Base-by-base conservation (phyloP, 2,888 invertebrate species). In the Cheilosia impressa region DNA sequence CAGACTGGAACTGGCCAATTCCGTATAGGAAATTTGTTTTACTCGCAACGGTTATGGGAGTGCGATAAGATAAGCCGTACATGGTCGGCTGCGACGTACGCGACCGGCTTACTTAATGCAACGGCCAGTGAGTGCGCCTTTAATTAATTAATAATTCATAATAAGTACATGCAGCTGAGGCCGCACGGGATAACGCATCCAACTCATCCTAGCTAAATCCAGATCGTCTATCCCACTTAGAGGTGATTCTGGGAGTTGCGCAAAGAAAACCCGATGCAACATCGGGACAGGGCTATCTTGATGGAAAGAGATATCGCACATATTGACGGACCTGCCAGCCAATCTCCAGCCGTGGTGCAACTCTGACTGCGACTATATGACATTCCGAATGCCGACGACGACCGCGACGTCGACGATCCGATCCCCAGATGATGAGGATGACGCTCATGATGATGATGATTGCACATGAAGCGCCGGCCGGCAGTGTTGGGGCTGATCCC, bases 101-200 rank as follows among this genome's bases (percentile, higher is more conserved):
- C 81, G 85, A 81, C 66, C 52, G 7, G 76, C n/a, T 27, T 85
- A 62, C 50, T 27, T 68, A 85, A 52, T 50, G 55, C 24, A 38
- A 27, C 66, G 50, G 57, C 17, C 62, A 13, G 62, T 66, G 81
- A 76, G 85, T 85, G 85, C 85, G 85, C 85, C 85, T 77, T 85
- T 85, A 85, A 85, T 85, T 85, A 85, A 85, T 85, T 85, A 85
- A 81, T 85, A 85, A 85, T 85, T 85, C 85, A 85, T 85, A 81
- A 76, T 81, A 85, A 77, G 76, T 77, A 76, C 76, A 85, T 80
- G 76, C 68, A 50, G 78, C 38, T 65, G 27, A 53, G 43, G 57
- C 17, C 34, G 60, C 45, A 55, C 41, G 71, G 81, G 81, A 76
- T 85, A 76, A 81, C 71, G 31, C 31, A 76, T 71, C n/a, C 66